These are phyloP conservation scores for Drosophila gunungcola DNA, from an alignment of 1,140 invertebrate species.

Conservation along the genomic window DNA sequence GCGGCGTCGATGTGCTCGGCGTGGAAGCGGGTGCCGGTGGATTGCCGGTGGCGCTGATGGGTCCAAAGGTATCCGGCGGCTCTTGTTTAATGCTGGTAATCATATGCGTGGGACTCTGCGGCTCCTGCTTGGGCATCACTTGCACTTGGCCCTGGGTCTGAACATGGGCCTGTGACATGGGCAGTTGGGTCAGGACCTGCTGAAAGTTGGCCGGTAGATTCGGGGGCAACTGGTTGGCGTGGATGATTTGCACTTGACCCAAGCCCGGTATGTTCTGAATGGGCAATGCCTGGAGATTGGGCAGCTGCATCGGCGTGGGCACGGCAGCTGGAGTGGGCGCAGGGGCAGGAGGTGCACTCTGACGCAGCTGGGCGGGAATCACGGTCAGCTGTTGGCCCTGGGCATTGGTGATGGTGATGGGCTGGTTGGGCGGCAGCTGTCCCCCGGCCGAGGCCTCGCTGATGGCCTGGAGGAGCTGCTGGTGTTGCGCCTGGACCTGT, in stretches of 20 bases:
- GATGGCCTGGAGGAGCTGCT: slow-evolving; percentile 75
- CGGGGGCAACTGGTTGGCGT: slow-evolving; percentile 73
- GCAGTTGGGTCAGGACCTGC: slow-evolving; percentile 67
- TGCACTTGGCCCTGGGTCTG: slow-evolving; percentile 12
- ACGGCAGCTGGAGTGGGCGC: slow-evolving; percentile 50
- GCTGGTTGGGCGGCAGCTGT: slow-evolving; percentile 85
- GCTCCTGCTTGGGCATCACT: slow-evolving; percentile 76
- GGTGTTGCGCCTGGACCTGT: slow-evolving; percentile 62
- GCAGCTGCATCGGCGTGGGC: slow-evolving; percentile 65
- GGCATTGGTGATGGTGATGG: slow-evolving; percentile 88
- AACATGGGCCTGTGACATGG: slow-evolving; percentile 39
- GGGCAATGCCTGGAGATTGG: slow-evolving; percentile 87
- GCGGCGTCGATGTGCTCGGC: slow-evolving; percentile 25
- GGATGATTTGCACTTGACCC: slow-evolving; percentile 90
- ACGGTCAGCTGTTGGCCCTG: slow-evolving; percentile 90
- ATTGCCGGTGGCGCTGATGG: slow-evolving; percentile 41
- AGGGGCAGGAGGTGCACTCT: slow-evolving; percentile 81
- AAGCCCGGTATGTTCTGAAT: slow-evolving; percentile 91
- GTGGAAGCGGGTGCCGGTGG: slow-evolving; percentile 25
- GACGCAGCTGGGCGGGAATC: slow-evolving; percentile 88
- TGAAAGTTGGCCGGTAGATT: slow-evolving; percentile 72
- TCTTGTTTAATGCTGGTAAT: slow-evolving; percentile 82
- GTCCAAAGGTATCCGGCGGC: slow-evolving; percentile 67
- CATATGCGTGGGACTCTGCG: slow-evolving; percentile 76
- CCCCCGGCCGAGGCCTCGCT: slow-evolving; percentile 75